Conservation (phyloP, 2,113 vertebrate genomes). For the Lamprotornis superbus region DNA sequence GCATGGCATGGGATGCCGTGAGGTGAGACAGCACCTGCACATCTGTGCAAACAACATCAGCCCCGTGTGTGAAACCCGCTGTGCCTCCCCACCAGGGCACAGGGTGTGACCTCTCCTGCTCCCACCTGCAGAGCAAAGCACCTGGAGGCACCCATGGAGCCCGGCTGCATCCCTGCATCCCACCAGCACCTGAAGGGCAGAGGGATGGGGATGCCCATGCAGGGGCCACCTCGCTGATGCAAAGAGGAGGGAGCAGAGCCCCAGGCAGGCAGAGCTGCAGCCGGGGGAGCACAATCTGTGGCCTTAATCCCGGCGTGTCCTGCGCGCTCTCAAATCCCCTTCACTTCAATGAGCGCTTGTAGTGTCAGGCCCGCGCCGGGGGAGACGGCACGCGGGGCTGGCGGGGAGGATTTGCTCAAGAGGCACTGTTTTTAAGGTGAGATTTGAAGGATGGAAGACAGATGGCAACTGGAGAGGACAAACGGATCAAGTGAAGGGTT, state of each 20-base stretch:
- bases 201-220: fast-evolving
- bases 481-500: constrained; percentile 46
- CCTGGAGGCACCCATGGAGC: fast-evolving
- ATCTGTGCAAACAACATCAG: neutral
- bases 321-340: constrained; percentile 48
- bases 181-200: fast-evolving
- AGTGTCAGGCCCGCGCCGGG: constrained; percentile 7
- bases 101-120: neutral
- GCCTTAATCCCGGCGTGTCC: constrained; percentile 47
- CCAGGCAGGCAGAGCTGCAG: neutral
- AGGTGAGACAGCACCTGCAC: neutral
- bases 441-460: constrained; percentile 61
- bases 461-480: constrained; percentile 59
- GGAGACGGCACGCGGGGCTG: constrained; percentile 1
- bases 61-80: neutral
- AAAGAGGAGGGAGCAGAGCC: neutral
- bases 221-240: fast-evolving
- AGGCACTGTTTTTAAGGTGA: constrained; percentile 59
- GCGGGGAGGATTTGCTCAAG: constrained; percentile 48
- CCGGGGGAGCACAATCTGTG: constrained; percentile 16
- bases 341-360: constrained; percentile 1
- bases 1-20: neutral
- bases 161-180: neutral
- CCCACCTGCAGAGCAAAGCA: neutral
- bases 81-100: neutral